Conservation (phyloP, 2,888 invertebrate species). For the Mythimna impura region DNA sequence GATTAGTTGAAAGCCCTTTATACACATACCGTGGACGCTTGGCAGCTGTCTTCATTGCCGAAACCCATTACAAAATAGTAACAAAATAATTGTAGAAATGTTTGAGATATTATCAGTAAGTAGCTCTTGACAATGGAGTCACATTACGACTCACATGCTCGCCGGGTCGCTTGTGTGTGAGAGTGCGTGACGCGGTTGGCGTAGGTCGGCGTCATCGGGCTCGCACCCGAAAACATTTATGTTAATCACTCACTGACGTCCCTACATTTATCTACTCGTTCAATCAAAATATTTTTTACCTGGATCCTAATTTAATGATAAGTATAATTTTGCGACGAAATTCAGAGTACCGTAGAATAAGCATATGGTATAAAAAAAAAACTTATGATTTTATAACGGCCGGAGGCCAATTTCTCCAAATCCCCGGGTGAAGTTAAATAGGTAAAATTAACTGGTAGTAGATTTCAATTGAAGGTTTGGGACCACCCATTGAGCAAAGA, state of each 20-base stretch:
- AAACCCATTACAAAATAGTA: slow-evolving; percentile 6
- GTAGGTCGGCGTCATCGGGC: slow-evolving; percentile 20
- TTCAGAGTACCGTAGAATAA: too few relatives aligned
- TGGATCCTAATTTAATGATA: not conserved
- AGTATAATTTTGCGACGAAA: too few relatives aligned
- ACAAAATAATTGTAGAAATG: not conserved
- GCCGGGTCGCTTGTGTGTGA: not conserved
- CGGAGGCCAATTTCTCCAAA: too few relatives aligned
- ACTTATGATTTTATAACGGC: too few relatives aligned
- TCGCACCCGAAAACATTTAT: not conserved
- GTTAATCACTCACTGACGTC: not conserved
- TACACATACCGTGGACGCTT: slow-evolving; percentile 1
- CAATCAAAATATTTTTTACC: not conserved
- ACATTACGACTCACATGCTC: not conserved
- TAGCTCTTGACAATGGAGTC: not conserved
- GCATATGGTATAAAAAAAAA: too few relatives aligned
- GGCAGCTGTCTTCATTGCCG: slow-evolving; percentile 8
- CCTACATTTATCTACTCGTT: not conserved
- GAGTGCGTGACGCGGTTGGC: slow-evolving; percentile 2
- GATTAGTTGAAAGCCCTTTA: slow-evolving; percentile 10
- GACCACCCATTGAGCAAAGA: too few relatives aligned
- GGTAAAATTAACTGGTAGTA: too few relatives aligned
- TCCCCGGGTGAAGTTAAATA: too few relatives aligned
- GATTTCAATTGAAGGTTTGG: too few relatives aligned
- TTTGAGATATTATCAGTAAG: not conserved